These are phyloP conservation scores for Anoplopoma fimbria DNA, from an alignment of 2,113 vertebrate genomes.

Conservation along the genomic window DNA sequence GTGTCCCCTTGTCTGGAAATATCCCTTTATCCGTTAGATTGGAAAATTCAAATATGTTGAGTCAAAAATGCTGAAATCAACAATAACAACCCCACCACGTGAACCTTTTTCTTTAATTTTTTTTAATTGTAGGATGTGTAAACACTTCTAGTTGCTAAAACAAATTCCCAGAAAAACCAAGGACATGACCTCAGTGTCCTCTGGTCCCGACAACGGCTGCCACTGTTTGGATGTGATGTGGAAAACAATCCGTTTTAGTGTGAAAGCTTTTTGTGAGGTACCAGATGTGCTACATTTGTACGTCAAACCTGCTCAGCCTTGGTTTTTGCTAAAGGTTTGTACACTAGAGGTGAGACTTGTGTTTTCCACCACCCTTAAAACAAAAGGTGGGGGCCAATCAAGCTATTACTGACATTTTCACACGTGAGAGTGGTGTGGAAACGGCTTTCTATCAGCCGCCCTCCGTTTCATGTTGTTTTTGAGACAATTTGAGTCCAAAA, in stretches of 20 bases:
- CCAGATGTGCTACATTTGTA: constrained; percentile 16
- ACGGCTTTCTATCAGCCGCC: constrained; percentile 78
- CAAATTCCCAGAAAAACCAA: not conserved
- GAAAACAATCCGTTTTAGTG: constrained; percentile 32
- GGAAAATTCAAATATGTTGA: not conserved
- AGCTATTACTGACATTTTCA: constrained; percentile 73
- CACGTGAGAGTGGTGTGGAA: constrained; percentile 78
- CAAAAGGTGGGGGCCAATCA: constrained; percentile 66
- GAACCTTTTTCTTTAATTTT: not conserved
- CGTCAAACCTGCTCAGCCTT: constrained; percentile 12
- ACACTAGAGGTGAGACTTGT: constrained; percentile 40
- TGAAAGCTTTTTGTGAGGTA: constrained; percentile 35
- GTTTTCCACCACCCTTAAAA: constrained; percentile 65
- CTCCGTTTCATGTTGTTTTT: constrained; percentile 85
- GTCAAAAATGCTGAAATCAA: not conserved
- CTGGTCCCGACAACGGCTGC: constrained; percentile 20
- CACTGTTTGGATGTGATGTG: constrained; percentile 51
- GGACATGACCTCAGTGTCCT: constrained; percentile 39
- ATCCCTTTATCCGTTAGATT: not conserved
- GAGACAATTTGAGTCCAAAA: constrained; percentile 81
- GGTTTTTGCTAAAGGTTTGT: constrained; percentile 17
- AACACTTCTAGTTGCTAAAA: not conserved
- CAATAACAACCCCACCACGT: not conserved
- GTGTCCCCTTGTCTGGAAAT: not conserved
- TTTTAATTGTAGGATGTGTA: not conserved